Percentiles rank a stretch among this genome's conserved stretches.
These are phyloP conservation scores for Verasper variegatus DNA, from an alignment of 2,113 vertebrate species.

Conservation along the genomic window DNA sequence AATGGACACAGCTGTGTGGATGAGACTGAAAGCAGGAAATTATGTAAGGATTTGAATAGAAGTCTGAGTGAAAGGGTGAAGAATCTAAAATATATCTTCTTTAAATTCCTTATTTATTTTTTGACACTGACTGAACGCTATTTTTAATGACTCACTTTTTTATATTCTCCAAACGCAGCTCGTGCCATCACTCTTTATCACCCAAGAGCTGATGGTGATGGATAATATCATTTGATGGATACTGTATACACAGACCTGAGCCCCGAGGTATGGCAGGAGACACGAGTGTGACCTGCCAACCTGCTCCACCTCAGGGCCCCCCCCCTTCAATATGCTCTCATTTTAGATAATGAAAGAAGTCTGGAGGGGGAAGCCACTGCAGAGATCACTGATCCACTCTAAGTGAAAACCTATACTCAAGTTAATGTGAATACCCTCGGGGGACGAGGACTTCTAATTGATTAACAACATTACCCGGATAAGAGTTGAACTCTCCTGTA, in stretches of 20 bases:
- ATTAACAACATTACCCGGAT: constrained; percentile 79
- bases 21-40: constrained; percentile 50
- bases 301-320: constrained; percentile 67
- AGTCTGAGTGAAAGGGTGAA: neutral
- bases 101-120: constrained; percentile 11
- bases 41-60: constrained; percentile 37
- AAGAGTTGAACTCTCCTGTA: constrained; percentile 74
- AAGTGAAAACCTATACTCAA: constrained; percentile 84
- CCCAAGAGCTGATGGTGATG: constrained; percentile 53
- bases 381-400: constrained; percentile 81
- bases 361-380: constrained; percentile 76
- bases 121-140: constrained; percentile 44
- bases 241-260: constrained; percentile 8
- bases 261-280: constrained; percentile 48
- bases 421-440: constrained; percentile 80
- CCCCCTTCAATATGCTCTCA: constrained; percentile 74
- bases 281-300: constrained; percentile 55
- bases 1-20: constrained; percentile 40
- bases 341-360: constrained; percentile 81
- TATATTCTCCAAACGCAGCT: constrained; percentile 39
- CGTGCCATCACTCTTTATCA: constrained; percentile 57
- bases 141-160: constrained; percentile 33
- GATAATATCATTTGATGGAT: constrained; percentile 66
- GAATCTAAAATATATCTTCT: neutral
- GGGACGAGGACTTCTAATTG: constrained; percentile 78